These are phyloP conservation scores for Corticium candelabrum DNA, from an alignment of 37 sponge, comb jelly and placozoan species.

Conservation along the genomic window DNA sequence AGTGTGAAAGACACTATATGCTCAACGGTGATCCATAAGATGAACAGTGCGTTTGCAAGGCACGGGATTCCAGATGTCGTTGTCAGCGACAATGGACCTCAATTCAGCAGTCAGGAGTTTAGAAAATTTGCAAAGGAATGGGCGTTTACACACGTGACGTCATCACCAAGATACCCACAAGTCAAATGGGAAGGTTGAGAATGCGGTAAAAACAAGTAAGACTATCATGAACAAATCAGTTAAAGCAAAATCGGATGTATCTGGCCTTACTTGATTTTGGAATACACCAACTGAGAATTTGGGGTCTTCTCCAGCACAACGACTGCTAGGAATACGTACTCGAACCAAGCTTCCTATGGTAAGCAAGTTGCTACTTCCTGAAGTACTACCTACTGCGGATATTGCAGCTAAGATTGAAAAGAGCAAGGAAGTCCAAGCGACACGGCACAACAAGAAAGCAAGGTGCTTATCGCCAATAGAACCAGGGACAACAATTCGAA, in stretches of 20 bases:
- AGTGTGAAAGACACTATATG: background rate
- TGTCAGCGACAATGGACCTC: background rate
- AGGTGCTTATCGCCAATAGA: too few species aligned
- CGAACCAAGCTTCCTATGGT: background rate
- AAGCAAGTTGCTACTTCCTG: too few species aligned
- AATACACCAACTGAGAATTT: background rate
- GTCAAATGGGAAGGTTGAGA: background rate
- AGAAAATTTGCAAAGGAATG: background rate
- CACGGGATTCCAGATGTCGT: background rate
- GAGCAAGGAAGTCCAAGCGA: too few species aligned
- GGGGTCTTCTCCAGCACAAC: background rate
- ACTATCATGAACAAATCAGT: background rate
- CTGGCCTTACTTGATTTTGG: background rate
- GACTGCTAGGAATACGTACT: background rate
- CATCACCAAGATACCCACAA: background rate
- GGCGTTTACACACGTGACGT: background rate
- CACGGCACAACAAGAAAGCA: too few species aligned
- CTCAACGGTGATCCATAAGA: background rate
- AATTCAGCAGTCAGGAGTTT: background rate
- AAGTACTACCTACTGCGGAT: too few species aligned
- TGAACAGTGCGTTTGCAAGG: background rate
- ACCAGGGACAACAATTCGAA: too few species aligned
- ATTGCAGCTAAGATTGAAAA: too few species aligned
- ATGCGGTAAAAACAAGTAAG: background rate
- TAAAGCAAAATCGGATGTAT: background rate